Percentiles rank a stretch among this genome's conserved stretches.
phyloP scores from a whole-genome alignment of 2,797 vertebrate species.

The Sarcoramphus papa region DNA sequence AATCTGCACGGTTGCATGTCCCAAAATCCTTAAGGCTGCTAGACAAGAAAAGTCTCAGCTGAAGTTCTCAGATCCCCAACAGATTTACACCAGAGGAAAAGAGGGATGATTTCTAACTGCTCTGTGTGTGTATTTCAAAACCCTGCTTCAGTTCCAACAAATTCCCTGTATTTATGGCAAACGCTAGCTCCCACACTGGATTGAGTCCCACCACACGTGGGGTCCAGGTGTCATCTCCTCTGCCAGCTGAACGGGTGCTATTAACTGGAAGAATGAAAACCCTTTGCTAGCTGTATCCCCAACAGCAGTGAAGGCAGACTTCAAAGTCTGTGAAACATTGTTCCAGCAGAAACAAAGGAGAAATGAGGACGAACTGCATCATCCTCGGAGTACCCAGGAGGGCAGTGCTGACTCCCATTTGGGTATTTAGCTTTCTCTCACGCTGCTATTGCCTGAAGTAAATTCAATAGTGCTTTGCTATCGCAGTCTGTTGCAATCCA shows the following conservation, averaged over 20 bases:
- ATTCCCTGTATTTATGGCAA: not conserved
- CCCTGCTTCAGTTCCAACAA: not conserved
- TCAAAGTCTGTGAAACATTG: not conserved
- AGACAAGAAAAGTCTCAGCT: not conserved
- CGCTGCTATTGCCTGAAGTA: not conserved
- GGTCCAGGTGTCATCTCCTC: not conserved
- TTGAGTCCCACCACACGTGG: not conserved
- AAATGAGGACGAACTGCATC: not conserved
- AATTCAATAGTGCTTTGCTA: not conserved
- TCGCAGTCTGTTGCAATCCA: not conserved
- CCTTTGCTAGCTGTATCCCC: not conserved
- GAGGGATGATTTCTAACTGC: not conserved
- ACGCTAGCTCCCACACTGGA: not conserved
- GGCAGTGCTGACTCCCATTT: not conserved
- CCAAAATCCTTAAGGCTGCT: not conserved
- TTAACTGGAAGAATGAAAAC: not conserved
- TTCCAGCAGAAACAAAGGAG: not conserved
- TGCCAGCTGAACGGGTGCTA: not conserved
- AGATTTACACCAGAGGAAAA: not conserved
- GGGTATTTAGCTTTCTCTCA: too few species aligned
- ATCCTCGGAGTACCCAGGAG: not conserved
- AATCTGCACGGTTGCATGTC: not conserved
- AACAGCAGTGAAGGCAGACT: not conserved
- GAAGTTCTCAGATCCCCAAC: not conserved
- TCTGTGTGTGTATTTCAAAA: not conserved